Evolutionary conservation across 2,888 invertebrate genomes (phyloP), one percentile per base, ranked within the genome.

Genomic region (Drosophila mettleri): DNA sequence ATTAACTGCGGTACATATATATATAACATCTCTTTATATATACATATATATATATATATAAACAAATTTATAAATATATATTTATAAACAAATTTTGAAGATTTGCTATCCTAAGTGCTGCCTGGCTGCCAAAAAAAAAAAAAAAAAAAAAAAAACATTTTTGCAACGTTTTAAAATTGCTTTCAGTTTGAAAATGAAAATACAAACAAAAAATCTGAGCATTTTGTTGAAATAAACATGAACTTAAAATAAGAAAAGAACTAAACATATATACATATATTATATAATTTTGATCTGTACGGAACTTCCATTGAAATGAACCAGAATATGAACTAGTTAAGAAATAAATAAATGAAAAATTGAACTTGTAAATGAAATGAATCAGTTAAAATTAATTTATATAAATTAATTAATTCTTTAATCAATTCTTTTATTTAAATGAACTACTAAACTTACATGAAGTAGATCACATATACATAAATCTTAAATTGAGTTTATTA

Each of bases 71-170:
- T 58, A 48, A 31, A 31, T 14, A 20, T 46, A 29, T 29, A 46
- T 31, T 18, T 48, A 48, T 48, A 48, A 31, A 48, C 46, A 29
- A 48, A 68, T 65, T 58, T 75, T 59, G 48, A 45, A 63, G 55
- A 63, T 77, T 74, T 84, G 58, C 73, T 74, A 81, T 65, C 61
- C 63, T 46, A 39, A 60, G 34, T 45, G 69, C 27, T 57, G 73
- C 22, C 27, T 45, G 43, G 18, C 51, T 65, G 78, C 69, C 66
- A 78, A 76, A 71, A 41, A 63, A n/a, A n/a, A n/a, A n/a, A n/a
- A n/a, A n/a, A n/a, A n/a, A n/a, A n/a, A 78, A 76, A 71, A 41
- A 63, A 75, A 76, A 45, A 61, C 33, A 29, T 69, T 46, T 27
- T 38, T 29, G n/a, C 29, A 38, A 51, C 22, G 29, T 20, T 43